phyloP scores from a whole-genome alignment of 1,140 invertebrate species.

The Drosophila malerkotliana region DNA sequence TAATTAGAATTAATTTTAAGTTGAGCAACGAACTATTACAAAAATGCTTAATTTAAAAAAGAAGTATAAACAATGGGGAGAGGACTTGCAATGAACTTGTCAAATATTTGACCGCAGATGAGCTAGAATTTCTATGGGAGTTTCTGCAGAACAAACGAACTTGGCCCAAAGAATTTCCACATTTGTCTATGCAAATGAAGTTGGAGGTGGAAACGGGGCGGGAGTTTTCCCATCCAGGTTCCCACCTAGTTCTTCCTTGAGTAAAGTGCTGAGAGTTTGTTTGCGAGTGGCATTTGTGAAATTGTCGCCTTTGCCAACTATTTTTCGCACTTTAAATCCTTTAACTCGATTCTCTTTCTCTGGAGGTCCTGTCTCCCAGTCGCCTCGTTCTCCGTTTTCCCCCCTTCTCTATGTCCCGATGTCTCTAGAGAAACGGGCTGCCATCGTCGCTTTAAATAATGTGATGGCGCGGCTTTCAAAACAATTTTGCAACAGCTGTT shows the following conservation, averaged over 20 bases:
- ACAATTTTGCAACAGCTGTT: slow-evolving; percentile 84
- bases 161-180: slow-evolving; percentile 38
- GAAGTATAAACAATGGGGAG: neutral
- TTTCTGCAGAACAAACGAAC: neutral
- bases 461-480: slow-evolving; percentile 84
- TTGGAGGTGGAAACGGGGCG: slow-evolving; percentile 29
- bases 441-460: slow-evolving; percentile 81
- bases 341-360: slow-evolving; percentile 57
- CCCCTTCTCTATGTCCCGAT: slow-evolving; percentile 2
- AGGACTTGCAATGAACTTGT: slow-evolving; percentile 8
- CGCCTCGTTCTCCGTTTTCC: neutral
- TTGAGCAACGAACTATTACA: neutral
- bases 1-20: neutral
- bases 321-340: slow-evolving; percentile 63
- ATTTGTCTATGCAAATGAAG: slow-evolving; percentile 44
- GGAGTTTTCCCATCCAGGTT: neutral
- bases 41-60: neutral
- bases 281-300: slow-evolving; percentile 1
- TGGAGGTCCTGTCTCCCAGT: neutral
- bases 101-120: slow-evolving; percentile 14
- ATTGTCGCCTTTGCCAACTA: slow-evolving; percentile 39
- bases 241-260: neutral
- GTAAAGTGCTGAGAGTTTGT: neutral
- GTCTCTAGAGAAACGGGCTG: slow-evolving; percentile 22
- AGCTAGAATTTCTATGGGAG: slow-evolving; percentile 1